Evolutionary conservation across 2,113 vertebrate genomes (phyloP).

Genomic region (Perca fluviatilis): DNA sequence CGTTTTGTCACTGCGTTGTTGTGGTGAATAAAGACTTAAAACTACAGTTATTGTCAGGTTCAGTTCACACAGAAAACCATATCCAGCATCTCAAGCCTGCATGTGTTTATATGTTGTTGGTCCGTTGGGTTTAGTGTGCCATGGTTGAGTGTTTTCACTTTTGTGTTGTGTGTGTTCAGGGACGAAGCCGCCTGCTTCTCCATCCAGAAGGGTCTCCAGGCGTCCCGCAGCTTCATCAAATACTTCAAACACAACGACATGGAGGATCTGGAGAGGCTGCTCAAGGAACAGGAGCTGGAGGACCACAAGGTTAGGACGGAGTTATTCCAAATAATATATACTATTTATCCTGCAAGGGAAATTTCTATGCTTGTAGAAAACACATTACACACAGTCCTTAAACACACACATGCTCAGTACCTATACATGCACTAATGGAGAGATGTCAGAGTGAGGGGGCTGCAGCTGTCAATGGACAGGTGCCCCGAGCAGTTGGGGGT

Average conservation of each 20-base stretch:
- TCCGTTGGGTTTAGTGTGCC: background rate
- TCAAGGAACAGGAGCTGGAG: conserved; percentile 95
- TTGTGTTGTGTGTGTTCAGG: conserved; percentile 75
- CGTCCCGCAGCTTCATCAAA: conserved; percentile 95
- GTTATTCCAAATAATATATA: no score
- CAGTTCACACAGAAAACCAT: background rate
- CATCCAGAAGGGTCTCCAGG: conserved; percentile 97
- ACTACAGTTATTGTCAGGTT: background rate
- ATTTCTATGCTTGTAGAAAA: no score
- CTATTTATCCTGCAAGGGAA: no score
- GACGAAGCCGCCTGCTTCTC: conserved; percentile 97
- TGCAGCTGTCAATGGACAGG: no score
- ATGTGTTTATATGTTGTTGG: background rate
- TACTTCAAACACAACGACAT: conserved; percentile 98
- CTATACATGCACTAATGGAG: no score
- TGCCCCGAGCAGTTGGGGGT: no score
- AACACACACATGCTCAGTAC: no score
- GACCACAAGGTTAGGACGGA: conserved; percentile 90
- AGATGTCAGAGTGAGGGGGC: no score
- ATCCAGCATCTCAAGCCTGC: background rate
- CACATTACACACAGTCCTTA: no score
- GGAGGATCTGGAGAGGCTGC: conserved; percentile 92
- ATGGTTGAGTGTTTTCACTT: background rate
- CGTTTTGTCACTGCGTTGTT: background rate
- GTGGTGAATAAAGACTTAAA: background rate